A percentile compares a stretch with the other conserved stretches of the same genome.
phyloP scores from a whole-genome alignment of 2,888 invertebrate species.

The Lutraria lutraria region DNA sequence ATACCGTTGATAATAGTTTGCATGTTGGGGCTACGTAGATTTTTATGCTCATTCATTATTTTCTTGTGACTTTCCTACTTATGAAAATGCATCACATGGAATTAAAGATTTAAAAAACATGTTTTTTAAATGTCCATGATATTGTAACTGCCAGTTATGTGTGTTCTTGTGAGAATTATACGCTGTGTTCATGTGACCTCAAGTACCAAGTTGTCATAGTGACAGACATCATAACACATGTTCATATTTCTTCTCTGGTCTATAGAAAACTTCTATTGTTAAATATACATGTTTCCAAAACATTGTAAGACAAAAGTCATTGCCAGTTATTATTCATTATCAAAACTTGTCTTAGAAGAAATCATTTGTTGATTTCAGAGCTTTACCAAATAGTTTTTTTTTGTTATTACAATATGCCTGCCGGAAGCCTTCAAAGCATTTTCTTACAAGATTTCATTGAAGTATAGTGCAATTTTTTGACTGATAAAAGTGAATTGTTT shows the following conservation, averaged over 20 bases:
- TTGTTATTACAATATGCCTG: constrained; percentile 14
- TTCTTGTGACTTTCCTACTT: background rate
- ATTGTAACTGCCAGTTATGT: constrained; percentile 42
- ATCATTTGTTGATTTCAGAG: background rate
- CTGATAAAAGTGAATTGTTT: constrained; percentile 1
- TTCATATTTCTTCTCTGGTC: background rate
- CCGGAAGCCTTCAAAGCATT: constrained; percentile 2
- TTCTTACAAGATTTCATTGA: constrained; percentile 12
- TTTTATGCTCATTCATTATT: background rate
- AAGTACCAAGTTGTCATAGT: constrained; percentile 30
- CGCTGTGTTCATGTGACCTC: constrained; percentile 54
- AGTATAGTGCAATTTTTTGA: constrained; percentile 22
- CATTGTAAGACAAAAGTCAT: background rate
- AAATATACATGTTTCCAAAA: background rate
- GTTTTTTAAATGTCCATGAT: background rate
- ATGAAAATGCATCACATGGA: background rate
- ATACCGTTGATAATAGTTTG: background rate
- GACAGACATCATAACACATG: background rate
- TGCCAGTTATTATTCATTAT: background rate
- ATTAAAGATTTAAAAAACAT: background rate
- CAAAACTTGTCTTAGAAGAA: background rate
- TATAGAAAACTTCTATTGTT: background rate
- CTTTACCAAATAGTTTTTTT: constrained; percentile 16
- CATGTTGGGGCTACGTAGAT: background rate
- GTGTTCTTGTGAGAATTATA: constrained; percentile 30